Evolutionary conservation across 2,888 invertebrate species (phyloP), one percentile per base, ranked within the genome.

Genomic region (Neria commutata): DNA sequence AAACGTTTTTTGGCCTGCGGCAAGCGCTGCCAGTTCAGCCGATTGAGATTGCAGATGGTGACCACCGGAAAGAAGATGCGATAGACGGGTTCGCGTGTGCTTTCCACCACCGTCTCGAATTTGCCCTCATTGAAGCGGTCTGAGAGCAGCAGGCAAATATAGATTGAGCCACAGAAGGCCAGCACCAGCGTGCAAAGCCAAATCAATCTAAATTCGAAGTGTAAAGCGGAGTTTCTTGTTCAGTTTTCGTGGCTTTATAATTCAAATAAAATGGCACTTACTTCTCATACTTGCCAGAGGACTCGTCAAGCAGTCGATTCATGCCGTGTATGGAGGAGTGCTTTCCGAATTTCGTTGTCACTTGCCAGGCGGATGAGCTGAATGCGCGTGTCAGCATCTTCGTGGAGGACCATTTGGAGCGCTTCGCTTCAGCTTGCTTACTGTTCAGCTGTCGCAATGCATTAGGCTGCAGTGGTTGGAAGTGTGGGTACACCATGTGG

Each of bases 81-180:
- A 63, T 75, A 77, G 0, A 82, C 73, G 2, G 80, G 78, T 59
- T 56, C 69, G 0, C 76, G 76, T 1, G 81, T 81, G 33, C 72
- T 78, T 26, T 81, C 79, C 17, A 82, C 79, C 3, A 82, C 77
- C 0, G 82, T 82, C 54, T 80, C 73, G 11, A 80, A 67, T 19
- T 67, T 70, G n/a, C 75, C 76, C 3, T 71, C 78, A 21, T 64
- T 74, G 50, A 75, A 81, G 11, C 78, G 76, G 2, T 71, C 62
- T 3, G 81, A 81, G 1, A 81, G 63, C 50, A 78, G 70, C 17
- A 78, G 58, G 46, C 78, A 75, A 1, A 79, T 78, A 54, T 76
- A 78, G 2, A 76, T 61, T 1, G 78, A 72, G 0, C 79, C 79
- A 21, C 74, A 45, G 3, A 81, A 64, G 0, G 81, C 80, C 0